These are phyloP conservation scores for Rhinophrynus dorsalis DNA, from an alignment of 2,797 vertebrate species.

Conservation along the genomic window DNA sequence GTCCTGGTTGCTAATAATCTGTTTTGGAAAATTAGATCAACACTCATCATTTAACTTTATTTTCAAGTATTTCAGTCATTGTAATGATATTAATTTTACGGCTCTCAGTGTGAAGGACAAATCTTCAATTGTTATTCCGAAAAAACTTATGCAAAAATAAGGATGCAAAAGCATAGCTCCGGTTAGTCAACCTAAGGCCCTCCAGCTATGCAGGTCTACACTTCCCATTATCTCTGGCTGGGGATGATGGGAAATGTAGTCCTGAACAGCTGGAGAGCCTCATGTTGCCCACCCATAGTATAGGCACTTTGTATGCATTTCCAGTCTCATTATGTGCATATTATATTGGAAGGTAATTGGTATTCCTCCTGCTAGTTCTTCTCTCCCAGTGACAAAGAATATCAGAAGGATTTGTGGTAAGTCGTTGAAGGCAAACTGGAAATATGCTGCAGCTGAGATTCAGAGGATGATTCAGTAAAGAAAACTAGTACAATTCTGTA, in stretches of 20 bases:
- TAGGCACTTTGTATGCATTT: too few relatives aligned
- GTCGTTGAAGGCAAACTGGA: not conserved
- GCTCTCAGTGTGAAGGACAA: constrained; percentile 22
- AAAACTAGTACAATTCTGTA: too few relatives aligned
- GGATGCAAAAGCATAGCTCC: too few relatives aligned
- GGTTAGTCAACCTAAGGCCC: too few relatives aligned
- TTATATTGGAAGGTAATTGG: constrained; percentile 18
- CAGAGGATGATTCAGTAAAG: too few relatives aligned
- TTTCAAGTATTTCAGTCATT: not conserved
- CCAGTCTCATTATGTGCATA: constrained; percentile 35
- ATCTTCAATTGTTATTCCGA: constrained; percentile 19
- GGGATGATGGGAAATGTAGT: too few relatives aligned
- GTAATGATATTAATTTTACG: constrained; percentile 25
- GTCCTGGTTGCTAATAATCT: not conserved
- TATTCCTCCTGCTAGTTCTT: constrained; percentile 9
- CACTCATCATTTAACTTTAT: constrained; percentile 6
- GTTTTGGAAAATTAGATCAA: not conserved
- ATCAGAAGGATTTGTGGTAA: not conserved
- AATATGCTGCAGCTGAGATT: too few relatives aligned
- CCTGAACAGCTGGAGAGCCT: too few relatives aligned
- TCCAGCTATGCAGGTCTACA: too few relatives aligned
- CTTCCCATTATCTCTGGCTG: too few relatives aligned
- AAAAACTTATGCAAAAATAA: too few relatives aligned
- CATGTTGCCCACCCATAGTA: too few relatives aligned
- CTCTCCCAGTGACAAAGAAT: constrained; percentile 3